Base-by-base conservation (phyloP, 2,888 invertebrate genomes). In the Drosophila flavopinicola region DNA sequence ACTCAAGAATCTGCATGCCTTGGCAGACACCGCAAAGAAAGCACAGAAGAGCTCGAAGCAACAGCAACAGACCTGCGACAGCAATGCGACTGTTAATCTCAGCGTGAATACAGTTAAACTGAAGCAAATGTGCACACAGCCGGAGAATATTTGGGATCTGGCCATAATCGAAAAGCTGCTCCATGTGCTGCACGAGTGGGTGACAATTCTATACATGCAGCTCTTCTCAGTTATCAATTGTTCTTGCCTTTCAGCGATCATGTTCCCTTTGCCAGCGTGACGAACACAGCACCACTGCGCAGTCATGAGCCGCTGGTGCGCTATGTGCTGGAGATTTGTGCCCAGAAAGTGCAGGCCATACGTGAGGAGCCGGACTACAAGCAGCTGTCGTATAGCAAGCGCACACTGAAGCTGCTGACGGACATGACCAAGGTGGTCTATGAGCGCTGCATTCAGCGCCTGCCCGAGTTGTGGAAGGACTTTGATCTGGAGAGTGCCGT, bases 221-320 rank as follows among this genome's bases (percentile, higher is more conserved):
- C 10, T 20, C 3, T 25, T n/a, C 5, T 5, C 1, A 44, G 13
- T 10, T 25, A 25, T 9, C 44, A 13, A 42, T 42, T 1, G 1
- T 2, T 44, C 10, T 23, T 10, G 11, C 4, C 6, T 70, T 73
- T 5, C 51, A 92, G 93, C 58, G 91, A 92, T 13, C 86, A 90
- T 9, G 92, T 93, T 2, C 80, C 91, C 5, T 94, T 93, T 92
- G 90, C 93, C 0, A 89, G 92, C 1, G 74, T 89, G 1, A 90
- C 91, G 10, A 91, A 92, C 59, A 89, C 92, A 0, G 90, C 88
- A 25, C 72, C 90, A 25, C 75, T 94, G 24, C 92, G 92, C 75
- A 91, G 92, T 9, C 92, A 93, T 47, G 86, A 88, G 0, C 92
- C 93, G 6, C 90, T 94, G 35, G 93, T 93, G 59, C 91, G 92